A percentile compares a stretch with the other conserved stretches of the same genome.
Conservation (phyloP, 2,888 invertebrate genomes). For the Leptinotarsa tumamoca region DNA sequence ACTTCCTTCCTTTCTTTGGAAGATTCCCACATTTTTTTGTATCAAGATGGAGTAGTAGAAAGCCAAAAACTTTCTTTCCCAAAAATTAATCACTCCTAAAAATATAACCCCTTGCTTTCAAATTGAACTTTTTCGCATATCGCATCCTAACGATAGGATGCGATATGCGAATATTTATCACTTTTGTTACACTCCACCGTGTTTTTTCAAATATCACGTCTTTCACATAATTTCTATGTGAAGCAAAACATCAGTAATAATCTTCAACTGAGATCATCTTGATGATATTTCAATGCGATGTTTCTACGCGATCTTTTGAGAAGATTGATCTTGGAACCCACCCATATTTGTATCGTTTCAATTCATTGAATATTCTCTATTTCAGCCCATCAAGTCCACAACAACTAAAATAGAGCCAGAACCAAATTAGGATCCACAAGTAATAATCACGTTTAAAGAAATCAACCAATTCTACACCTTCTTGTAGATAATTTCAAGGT, state of each 20-base stretch:
- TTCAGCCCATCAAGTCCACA: background rate
- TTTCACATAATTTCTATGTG: background rate
- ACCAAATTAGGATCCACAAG: conserved; percentile 4
- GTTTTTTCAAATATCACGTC: background rate
- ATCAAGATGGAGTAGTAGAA: no score
- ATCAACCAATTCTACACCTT: background rate
- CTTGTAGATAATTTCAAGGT: background rate
- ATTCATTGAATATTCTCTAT: background rate
- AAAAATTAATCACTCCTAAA: no score
- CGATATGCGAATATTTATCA: no score
- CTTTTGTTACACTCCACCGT: no score
- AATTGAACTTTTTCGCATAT: no score
- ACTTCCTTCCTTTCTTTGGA: no score
- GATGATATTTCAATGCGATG: background rate
- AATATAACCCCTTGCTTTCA: no score
- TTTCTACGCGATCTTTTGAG: background rate
- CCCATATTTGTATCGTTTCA: background rate
- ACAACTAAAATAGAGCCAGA: conserved; percentile 11
- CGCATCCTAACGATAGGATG: no score
- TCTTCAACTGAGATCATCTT: background rate
- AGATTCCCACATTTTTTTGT: no score
- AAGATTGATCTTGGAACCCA: background rate
- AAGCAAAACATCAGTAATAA: background rate
- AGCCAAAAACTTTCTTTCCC: no score
- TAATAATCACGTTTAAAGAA: background rate